Percentiles rank a stretch among this genome's conserved stretches.
These are phyloP conservation scores for Hippopotamyrus pictus DNA, from an alignment of 2,797 vertebrate species.

Conservation along the genomic window DNA sequence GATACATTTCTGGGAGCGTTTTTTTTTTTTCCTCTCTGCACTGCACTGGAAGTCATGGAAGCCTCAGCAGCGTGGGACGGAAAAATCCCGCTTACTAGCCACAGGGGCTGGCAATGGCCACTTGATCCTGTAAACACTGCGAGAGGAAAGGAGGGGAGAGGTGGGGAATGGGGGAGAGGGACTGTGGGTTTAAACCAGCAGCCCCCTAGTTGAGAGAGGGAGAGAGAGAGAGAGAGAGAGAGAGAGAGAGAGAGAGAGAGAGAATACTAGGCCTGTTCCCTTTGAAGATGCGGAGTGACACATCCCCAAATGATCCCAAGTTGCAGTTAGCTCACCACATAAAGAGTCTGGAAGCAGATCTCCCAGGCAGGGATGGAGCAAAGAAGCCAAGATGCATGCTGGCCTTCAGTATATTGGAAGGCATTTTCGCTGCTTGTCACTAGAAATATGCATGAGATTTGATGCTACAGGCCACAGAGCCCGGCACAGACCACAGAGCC, in stretches of 20 bases:
- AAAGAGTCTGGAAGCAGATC: constrained; percentile 14
- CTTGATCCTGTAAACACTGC: constrained; percentile 50
- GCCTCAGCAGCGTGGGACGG: constrained; percentile 46
- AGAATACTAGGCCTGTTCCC: constrained; percentile 35
- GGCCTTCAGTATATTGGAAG: constrained; percentile 36
- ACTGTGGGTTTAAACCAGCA: background rate
- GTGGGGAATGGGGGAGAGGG: background rate
- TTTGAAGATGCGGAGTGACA: constrained; percentile 10
- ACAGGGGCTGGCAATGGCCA: constrained; percentile 42
- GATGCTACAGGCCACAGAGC: constrained; percentile 31
- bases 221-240: constrained; percentile 27
- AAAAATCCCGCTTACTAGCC: constrained; percentile 59
- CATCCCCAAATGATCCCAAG: constrained; percentile 24
- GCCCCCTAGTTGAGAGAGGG: constrained; percentile 23
- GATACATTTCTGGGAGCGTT: background rate
- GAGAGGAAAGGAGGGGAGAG: constrained; percentile 38
- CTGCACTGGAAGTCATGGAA: constrained; percentile 40
- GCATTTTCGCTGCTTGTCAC: constrained; percentile 42
- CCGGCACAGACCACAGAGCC: constrained; percentile 10
- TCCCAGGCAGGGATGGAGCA: constrained; percentile 23
- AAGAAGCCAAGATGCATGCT: constrained; percentile 33
- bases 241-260: constrained; percentile 24
- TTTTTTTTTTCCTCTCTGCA: constrained; percentile 29
- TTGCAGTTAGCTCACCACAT: constrained; percentile 21
- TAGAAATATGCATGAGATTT: constrained; percentile 39